Conservation (phyloP, 2,888 invertebrate genomes). For the Tyria jacobaeae region DNA sequence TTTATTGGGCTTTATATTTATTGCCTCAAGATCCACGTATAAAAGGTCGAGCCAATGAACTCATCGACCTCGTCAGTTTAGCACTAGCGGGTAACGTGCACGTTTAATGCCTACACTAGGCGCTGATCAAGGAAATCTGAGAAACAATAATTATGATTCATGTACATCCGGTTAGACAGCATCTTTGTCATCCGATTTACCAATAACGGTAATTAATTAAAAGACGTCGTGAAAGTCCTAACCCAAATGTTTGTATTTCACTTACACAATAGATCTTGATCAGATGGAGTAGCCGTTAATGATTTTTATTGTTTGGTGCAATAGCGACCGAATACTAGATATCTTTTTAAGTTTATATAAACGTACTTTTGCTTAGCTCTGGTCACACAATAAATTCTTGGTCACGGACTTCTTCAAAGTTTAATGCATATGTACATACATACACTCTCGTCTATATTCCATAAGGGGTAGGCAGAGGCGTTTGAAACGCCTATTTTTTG, state of each 20-base stretch:
- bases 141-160: constrained; percentile 72
- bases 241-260: constrained; percentile 7
- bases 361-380: neutral
- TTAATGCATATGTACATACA: too few relatives aligned
- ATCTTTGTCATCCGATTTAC: constrained; percentile 62
- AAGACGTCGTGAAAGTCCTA: constrained; percentile 36
- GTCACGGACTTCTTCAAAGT: neutral
- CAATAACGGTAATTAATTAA: constrained; percentile 37
- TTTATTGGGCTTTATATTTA: constrained; percentile 36
- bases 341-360: neutral
- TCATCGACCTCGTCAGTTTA: constrained; percentile 53
- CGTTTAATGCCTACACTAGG: constrained; percentile 38
- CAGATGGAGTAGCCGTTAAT: neutral
- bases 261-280: constrained; percentile 1
- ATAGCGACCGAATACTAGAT: neutral
- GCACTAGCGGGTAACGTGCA: constrained; percentile 42
- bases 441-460: too few relatives aligned
- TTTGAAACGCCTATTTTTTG: too few relatives aligned
- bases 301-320: constrained; percentile 1
- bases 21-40: constrained; percentile 47
- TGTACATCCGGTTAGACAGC: constrained; percentile 60
- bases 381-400: neutral
- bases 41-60: constrained; percentile 74
- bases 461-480: too few relatives aligned
- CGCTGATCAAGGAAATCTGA: constrained; percentile 57